Conservation (phyloP, 1,140 invertebrate genomes). For the Tenebrio molitor region DNA sequence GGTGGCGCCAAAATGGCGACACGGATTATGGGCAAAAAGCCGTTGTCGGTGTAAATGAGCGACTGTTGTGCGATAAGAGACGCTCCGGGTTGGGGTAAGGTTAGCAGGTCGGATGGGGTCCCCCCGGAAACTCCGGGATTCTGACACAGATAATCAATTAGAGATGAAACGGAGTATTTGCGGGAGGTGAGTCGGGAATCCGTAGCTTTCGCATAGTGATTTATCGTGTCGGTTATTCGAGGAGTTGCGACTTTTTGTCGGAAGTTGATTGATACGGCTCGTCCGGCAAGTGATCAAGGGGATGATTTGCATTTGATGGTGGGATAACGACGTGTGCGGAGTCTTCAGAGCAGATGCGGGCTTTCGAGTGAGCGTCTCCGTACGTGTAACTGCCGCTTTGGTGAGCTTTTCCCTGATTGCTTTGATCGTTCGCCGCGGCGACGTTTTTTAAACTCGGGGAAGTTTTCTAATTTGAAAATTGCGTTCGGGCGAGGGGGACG, state of each 20-base stretch:
- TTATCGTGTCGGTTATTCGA: not conserved
- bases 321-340: slow-evolving; percentile 37
- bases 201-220: not conserved
- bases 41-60: not conserved
- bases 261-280: not conserved
- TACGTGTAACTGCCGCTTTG: not conserved
- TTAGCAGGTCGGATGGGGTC: not conserved
- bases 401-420: slow-evolving; percentile 27
- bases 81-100: not conserved
- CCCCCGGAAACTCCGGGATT: not conserved
- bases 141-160: slow-evolving; percentile 8
- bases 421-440: slow-evolving; percentile 11
- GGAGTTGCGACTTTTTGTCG: slow-evolving; percentile 14
- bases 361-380: not conserved
- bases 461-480: slow-evolving; percentile 29
- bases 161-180: too few species aligned
- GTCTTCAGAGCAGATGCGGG: slow-evolving; percentile 29
- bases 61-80: not conserved
- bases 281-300: slow-evolving; percentile 32
- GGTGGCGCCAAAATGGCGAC: too few species aligned
- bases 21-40: too few species aligned
- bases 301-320: slow-evolving; percentile 43
- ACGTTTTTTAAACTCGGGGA: not conserved
- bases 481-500: too few species aligned
- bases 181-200: too few species aligned